Evolutionary conservation across 2,797 vertebrate species (phyloP).

Genomic region (Thaleichthys pacificus): DNA sequence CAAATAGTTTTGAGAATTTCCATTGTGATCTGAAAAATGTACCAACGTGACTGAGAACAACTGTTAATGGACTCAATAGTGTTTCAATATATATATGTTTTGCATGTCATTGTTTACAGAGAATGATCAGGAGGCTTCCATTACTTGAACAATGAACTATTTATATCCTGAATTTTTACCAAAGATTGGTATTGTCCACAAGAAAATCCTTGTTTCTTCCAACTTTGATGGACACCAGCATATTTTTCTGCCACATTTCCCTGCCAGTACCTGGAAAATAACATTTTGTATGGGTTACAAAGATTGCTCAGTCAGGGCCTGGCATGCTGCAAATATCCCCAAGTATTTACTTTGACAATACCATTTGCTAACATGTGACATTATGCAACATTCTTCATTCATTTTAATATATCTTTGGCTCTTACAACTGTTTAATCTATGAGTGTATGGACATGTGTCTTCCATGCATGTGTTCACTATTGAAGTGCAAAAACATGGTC

Average conservation of each 20-base stretch:
- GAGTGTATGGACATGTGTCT: slow-evolving; percentile 21
- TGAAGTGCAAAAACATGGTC: slow-evolving; percentile 18
- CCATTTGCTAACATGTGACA: slow-evolving; percentile 63
- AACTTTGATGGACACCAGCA: slow-evolving; percentile 64
- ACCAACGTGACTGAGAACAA: no score
- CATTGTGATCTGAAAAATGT: no score
- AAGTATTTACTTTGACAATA: slow-evolving; percentile 54
- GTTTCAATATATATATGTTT: not conserved
- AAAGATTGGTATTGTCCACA: slow-evolving; percentile 54
- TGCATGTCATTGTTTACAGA: slow-evolving; percentile 70
- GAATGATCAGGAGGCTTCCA: slow-evolving; percentile 29
- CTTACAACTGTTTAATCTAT: slow-evolving; percentile 34
- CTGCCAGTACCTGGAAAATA: slow-evolving; percentile 43
- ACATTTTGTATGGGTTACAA: slow-evolving; percentile 63
- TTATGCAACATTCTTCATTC: slow-evolving; percentile 47
- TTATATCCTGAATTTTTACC: slow-evolving; percentile 54
- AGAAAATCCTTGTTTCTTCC: slow-evolving; percentile 39
- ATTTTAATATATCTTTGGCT: slow-evolving; percentile 16
- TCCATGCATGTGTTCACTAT: slow-evolving; percentile 7
- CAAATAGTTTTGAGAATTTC: no score
- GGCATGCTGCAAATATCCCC: slow-evolving; percentile 66
- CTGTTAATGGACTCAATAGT: no score
- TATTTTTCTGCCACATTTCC: slow-evolving; percentile 58
- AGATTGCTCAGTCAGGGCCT: slow-evolving; percentile 32
- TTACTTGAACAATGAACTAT: slow-evolving; percentile 17